These are phyloP conservation scores for Thyatira batis DNA, from an alignment of 2,888 invertebrate genomes.

Conservation along the genomic window DNA sequence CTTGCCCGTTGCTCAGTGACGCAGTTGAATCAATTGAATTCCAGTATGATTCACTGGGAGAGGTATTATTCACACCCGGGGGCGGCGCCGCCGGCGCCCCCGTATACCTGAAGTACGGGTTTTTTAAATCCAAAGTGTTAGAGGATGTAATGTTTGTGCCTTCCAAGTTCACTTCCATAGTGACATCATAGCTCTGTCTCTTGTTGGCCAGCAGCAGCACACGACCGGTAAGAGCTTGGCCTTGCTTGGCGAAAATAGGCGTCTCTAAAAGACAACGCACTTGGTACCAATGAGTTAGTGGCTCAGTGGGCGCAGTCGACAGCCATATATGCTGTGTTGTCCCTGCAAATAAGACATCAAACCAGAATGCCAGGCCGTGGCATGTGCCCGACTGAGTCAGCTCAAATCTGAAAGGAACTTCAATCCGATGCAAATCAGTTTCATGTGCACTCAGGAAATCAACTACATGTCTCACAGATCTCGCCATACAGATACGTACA, in stretches of 20 bases:
- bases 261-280: slow-evolving; percentile 97
- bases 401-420: slow-evolving; percentile 96
- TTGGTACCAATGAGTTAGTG: slow-evolving; percentile 99
- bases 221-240: slow-evolving; percentile 93
- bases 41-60: slow-evolving; percentile 97
- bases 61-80: slow-evolving; percentile 93
- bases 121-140: slow-evolving; percentile 98
- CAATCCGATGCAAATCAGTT: slow-evolving; percentile 96
- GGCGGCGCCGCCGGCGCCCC: slow-evolving; percentile 96
- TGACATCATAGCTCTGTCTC: slow-evolving; percentile 99
- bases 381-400: slow-evolving; percentile 96
- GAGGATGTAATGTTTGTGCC: slow-evolving; percentile 92
- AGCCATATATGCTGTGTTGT: slow-evolving; percentile 96
- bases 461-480: slow-evolving; percentile 95
- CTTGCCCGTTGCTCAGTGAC: slow-evolving; percentile 68
- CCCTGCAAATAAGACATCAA: slow-evolving; percentile 98
- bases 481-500: slow-evolving; percentile 97
- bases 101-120: slow-evolving; percentile 98
- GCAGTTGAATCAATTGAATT: slow-evolving; percentile 90
- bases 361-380: slow-evolving; percentile 99
- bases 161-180: slow-evolving; percentile 95
- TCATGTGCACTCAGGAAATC: slow-evolving; percentile 97
- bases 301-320: slow-evolving; percentile 98
- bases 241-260: slow-evolving; percentile 96
- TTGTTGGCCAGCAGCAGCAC: slow-evolving; percentile 96